Conservation (phyloP, 1,140 invertebrate species). For the Calephelis virginiensis region DNA sequence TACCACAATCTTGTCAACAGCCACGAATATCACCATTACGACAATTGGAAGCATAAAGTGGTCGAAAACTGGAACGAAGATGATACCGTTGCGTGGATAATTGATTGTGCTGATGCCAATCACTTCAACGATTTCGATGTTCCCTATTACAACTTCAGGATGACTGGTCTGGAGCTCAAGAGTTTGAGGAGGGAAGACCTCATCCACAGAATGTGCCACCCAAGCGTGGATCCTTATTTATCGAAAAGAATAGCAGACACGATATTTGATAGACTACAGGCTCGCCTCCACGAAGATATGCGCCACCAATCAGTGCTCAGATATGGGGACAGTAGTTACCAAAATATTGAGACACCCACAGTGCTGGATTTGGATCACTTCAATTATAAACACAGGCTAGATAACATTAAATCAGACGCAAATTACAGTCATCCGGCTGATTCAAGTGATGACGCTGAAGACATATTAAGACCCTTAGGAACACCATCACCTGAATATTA, state of each 20-base stretch:
- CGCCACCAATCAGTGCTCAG: slow-evolving; percentile 55
- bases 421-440: slow-evolving; percentile 45
- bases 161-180: slow-evolving; percentile 73
- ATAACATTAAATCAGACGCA: slow-evolving; percentile 53
- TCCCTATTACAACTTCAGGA: slow-evolving; percentile 70
- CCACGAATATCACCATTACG: slow-evolving; percentile 52
- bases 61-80: slow-evolving; percentile 78
- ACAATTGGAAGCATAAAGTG: slow-evolving; percentile 77
- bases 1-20: slow-evolving; percentile 58
- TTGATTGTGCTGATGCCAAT: slow-evolving; percentile 66
- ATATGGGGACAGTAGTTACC: slow-evolving; percentile 51
- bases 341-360: slow-evolving; percentile 49
- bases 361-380: slow-evolving; percentile 62
- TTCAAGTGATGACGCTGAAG: slow-evolving; percentile 63
- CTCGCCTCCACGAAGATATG: slow-evolving; percentile 55
- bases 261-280: slow-evolving; percentile 72
- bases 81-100: slow-evolving; percentile 80
- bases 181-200: slow-evolving; percentile 73
- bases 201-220: slow-evolving; percentile 61
- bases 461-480: slow-evolving; percentile 49
- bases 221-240: slow-evolving; percentile 43
- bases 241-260: slow-evolving; percentile 63
- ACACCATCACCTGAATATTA: slow-evolving; percentile 59
- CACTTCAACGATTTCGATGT: slow-evolving; percentile 68
- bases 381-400: slow-evolving; percentile 44